Base-by-base conservation (phyloP, 1,140 invertebrate species). In the Dreissena polymorpha region DNA sequence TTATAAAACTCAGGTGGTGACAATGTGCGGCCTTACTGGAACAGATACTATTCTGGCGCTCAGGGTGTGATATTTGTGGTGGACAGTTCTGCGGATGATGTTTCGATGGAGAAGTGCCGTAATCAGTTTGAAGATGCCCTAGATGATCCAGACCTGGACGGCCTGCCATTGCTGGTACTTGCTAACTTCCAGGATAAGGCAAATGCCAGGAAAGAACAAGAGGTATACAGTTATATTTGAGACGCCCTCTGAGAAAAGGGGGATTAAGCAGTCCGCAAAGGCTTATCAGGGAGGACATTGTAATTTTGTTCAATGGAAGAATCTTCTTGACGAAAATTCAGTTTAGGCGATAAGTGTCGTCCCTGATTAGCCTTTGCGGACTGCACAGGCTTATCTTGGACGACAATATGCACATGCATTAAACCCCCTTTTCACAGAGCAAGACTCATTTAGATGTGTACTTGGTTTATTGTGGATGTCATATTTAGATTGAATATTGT, bases 21-120 rank as follows among this genome's bases (percentile, higher is more conserved):
- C 21, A 90, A 86, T 82, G 89, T 92, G 7, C 79, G 90, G 10
- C 88, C 86, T 29, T 92, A 91, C 77, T 92, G 91, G 91, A 86
- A 90, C 55, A 85, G 88, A 39, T 92, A 92, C 63, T 92, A 85
- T 71, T 73, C 84, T 51, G 87, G 88, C 69, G 86, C 89, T 39
- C 87, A 92, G 51, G 91, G 88, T 23, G 86, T 92, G 5, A 90
- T 92, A 57, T 92, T 90, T 86, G 89, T 92, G 16, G 82, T 92
- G 29, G 86, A 91, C 72, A 89, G 90, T 72, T 68, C 86, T 27
- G 70, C 76, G 29, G 73, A 57, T 80, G 88, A 89, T 7, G 86
- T 88, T 49, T 86, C 88, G 12, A 63, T 91, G 23, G 81, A 88
- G 39, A 72, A 63, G 63, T 85, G 86, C 12, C 89, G 88, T 69